Percentiles rank a stretch among this genome's conserved stretches.
Evolutionary conservation across 2,113 vertebrate species (phyloP).

Genomic region (western clawed frog (Xenopus tropicalis)): UCB_Xtro_10.0 CM004448.2:137569501-137570000

Average conservation of each 20-base stretch:
- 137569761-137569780: not conserved
- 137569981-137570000: no score
- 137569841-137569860: slow-evolving; percentile 1
- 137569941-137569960: not conserved
- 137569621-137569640: no score
- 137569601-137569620: no score
- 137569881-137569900: slow-evolving; percentile 4
- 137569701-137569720: not conserved
- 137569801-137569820: slow-evolving; percentile 30
- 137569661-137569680: not conserved
- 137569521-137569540: no score
- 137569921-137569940: not conserved
- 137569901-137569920: not conserved
- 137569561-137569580: no score
- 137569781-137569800: slow-evolving; percentile 21
- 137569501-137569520: no score
- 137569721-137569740: slow-evolving; percentile 6
- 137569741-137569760: not conserved
- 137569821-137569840: not conserved
- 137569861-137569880: slow-evolving; percentile 14
- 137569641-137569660: no score
- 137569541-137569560: no score
- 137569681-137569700: not conserved
- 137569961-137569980: no score
- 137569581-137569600: no score